Conservation (phyloP, 2,797 vertebrate species). For the Epinephelus awoara region DNA sequence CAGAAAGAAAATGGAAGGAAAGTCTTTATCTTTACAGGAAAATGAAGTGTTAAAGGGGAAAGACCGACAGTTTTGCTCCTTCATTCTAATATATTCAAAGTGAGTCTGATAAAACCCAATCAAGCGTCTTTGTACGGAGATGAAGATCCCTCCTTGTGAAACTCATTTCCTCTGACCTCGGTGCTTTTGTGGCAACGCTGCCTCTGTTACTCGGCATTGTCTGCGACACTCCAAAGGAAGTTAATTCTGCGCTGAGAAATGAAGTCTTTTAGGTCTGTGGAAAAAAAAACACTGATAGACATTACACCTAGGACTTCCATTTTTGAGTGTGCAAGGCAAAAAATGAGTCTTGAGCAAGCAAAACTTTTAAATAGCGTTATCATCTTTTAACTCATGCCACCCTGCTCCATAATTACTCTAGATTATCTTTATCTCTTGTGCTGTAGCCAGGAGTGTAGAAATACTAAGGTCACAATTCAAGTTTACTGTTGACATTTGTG, state of each 20-base stretch:
- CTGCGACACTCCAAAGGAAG: conserved; percentile 15
- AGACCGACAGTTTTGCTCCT: conserved; percentile 16
- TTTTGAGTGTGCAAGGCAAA: too few species aligned
- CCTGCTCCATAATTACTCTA: too few species aligned
- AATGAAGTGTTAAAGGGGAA: conserved; percentile 34
- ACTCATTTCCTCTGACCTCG: conserved; percentile 44
- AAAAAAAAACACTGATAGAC: too few species aligned
- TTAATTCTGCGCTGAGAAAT: conserved; percentile 18
- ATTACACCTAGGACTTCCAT: too few species aligned
- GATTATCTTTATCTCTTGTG: too few species aligned
- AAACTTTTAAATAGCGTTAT: too few species aligned
- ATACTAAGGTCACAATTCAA: too few species aligned
- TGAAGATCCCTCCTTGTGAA: conserved; percentile 43
- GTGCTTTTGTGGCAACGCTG: conserved; percentile 7
- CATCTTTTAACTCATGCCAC: too few species aligned
- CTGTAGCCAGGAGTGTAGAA: too few species aligned
- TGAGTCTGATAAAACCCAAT: conserved; percentile 48
- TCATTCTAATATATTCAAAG: conserved; percentile 29
- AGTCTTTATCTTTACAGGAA: conserved; percentile 38
- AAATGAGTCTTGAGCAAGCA: too few species aligned
- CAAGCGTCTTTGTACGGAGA: conserved; percentile 16
- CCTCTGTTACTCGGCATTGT: conserved; percentile 14
- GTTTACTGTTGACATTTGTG: too few species aligned
- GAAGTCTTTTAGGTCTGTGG: background rate
- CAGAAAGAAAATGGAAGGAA: conserved; percentile 32